Conservation (phyloP, 2,797 vertebrate genomes). For the Vireo griseus region DNA sequence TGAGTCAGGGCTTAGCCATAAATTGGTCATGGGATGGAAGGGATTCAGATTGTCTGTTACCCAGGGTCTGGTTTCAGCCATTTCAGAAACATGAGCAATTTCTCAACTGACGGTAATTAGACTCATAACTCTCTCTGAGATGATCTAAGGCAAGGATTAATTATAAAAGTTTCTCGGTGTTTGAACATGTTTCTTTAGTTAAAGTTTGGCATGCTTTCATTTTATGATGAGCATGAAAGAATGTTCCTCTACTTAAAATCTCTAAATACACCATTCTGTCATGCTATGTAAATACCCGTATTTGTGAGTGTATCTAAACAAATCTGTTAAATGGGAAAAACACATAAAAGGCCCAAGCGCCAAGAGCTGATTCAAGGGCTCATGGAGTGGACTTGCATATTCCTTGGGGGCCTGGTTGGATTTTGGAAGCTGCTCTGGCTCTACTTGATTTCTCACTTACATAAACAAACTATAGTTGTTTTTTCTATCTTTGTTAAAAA, state of each 20-base stretch:
- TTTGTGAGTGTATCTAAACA: slow-evolving; percentile 20
- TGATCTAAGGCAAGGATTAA: slow-evolving; percentile 43
- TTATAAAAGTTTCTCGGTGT: slow-evolving; percentile 8
- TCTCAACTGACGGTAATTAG: slow-evolving; percentile 23
- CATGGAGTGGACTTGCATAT: neutral
- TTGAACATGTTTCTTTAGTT: slow-evolving; percentile 29
- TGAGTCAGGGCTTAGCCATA: slow-evolving; percentile 35
- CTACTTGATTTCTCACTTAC: neutral
- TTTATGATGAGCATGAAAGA: neutral
- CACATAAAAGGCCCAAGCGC: neutral
- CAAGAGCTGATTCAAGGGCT: neutral
- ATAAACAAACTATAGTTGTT: neutral
- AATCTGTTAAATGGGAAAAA: neutral
- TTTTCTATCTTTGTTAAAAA: neutral
- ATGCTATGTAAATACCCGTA: neutral
- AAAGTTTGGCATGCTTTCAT: neutral
- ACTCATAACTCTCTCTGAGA: slow-evolving; percentile 11
- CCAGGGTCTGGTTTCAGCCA: neutral
- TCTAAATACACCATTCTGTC: neutral
- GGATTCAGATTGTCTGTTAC: slow-evolving; percentile 10
- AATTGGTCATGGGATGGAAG: slow-evolving; percentile 22
- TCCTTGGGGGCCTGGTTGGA: neutral
- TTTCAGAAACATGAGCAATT: slow-evolving; percentile 30
- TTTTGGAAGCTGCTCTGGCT: neutral
- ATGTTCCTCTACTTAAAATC: neutral